phyloP scores from a whole-genome alignment of 2,888 invertebrate species.

The Taenaris catops region DNA sequence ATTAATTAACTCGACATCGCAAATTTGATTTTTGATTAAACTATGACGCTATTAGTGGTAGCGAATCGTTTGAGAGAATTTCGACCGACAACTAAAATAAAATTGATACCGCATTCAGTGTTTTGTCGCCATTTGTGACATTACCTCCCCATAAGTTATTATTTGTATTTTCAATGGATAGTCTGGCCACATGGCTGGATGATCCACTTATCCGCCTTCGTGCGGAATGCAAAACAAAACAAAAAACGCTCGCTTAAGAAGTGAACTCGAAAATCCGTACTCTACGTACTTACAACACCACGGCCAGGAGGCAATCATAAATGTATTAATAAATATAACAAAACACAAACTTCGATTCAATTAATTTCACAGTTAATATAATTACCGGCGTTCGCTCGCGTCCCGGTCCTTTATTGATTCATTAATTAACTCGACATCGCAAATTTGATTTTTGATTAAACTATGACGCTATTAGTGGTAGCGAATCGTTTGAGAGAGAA shows the following conservation, averaged over 20 bases:
- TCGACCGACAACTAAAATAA: no score
- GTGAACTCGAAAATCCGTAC: no score
- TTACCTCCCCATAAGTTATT: no score
- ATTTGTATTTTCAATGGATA: no score
- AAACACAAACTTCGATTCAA: slow-evolving; percentile 8
- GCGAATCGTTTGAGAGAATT: slow-evolving; percentile 2
- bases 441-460: slow-evolving; percentile 20
- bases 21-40: slow-evolving; percentile 20
- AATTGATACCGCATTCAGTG: no score
- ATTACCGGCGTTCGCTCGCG: slow-evolving; percentile 13
- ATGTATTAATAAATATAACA: background rate
- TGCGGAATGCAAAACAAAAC: no score
- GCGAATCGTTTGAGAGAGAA: slow-evolving; percentile 2
- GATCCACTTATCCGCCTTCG: no score
- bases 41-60: slow-evolving; percentile 3
- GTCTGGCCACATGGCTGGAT: no score
- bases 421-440: slow-evolving; percentile 13
- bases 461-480: slow-evolving; percentile 3
- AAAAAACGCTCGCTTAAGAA: no score
- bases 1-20: slow-evolving; percentile 13
- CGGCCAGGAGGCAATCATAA: no score
- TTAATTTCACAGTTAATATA: slow-evolving; percentile 15
- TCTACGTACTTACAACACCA: no score
- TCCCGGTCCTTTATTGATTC: slow-evolving; percentile 15
- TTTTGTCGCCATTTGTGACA: no score